phyloP scores from a whole-genome alignment of 2,113 vertebrate species.

The Prionailurus viverrinus region DNA sequence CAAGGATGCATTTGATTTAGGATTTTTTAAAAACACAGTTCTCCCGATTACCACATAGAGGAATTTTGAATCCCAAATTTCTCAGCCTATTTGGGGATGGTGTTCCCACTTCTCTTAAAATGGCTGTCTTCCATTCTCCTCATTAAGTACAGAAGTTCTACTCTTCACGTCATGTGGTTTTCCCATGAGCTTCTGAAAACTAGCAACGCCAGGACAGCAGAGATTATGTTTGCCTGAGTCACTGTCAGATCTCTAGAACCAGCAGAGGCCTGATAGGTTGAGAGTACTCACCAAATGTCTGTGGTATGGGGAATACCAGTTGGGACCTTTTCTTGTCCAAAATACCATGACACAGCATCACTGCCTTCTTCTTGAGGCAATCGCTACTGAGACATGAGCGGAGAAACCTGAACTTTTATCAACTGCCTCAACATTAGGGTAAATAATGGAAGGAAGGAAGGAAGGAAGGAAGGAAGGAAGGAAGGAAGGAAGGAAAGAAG shows the following conservation, averaged over 20 bases:
- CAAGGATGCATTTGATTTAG: background rate
- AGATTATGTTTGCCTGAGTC: background rate
- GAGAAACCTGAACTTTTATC: background rate
- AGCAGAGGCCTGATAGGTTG: background rate
- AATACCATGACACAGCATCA: background rate
- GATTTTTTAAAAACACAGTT: background rate
- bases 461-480: too few relatives aligned
- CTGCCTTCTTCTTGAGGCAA: background rate
- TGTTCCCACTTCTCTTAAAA: background rate
- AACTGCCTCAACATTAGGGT: background rate
- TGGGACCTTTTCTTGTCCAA: background rate
- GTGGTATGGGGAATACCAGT: background rate
- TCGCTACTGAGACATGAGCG: background rate
- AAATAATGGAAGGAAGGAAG: background rate
- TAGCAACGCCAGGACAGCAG: background rate
- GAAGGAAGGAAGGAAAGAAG: too few relatives aligned
- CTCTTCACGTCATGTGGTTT: background rate
- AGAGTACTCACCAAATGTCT: background rate
- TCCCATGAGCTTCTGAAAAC: background rate
- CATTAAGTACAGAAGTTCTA: background rate
- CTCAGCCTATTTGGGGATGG: background rate
- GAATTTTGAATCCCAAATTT: background rate
- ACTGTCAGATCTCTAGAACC: background rate
- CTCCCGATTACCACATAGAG: background rate
- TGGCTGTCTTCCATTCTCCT: background rate